Percentiles rank a stretch among this genome's conserved stretches.
phyloP scores from a whole-genome alignment of 2,113 vertebrate species.

The Alectura lathami region DNA sequence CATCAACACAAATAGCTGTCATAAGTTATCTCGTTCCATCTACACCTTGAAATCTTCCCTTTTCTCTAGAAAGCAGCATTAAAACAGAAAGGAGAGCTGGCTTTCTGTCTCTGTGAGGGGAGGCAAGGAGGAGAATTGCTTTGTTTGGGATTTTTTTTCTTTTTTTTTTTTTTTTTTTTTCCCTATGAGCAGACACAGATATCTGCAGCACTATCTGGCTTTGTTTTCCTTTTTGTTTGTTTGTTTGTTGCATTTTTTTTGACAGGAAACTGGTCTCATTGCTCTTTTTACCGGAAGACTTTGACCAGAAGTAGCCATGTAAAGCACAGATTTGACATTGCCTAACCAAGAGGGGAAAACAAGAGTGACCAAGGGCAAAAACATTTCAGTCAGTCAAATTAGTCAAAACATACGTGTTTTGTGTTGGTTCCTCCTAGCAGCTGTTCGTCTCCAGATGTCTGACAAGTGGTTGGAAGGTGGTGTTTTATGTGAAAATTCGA shows the following conservation, averaged over 20 bases:
- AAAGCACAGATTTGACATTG: neutral
- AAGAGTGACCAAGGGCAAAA: neutral
- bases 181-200: neutral
- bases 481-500: neutral
- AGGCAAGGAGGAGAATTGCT: neutral
- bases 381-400: neutral
- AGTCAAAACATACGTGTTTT: neutral
- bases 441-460: slow-evolving; percentile 1
- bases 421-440: neutral
- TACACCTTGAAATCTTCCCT: neutral
- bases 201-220: neutral
- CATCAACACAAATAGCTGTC: neutral
- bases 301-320: neutral
- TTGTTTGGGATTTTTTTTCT: neutral
- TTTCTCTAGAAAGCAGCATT: neutral
- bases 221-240: neutral
- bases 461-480: neutral
- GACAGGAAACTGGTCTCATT: neutral
- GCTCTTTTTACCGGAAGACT: neutral
- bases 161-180: neutral
- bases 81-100: neutral
- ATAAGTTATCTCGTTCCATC: neutral
- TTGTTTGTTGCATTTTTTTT: too few species aligned
- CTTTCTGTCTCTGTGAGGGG: rapidly evolving
- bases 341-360: neutral